These are phyloP conservation scores for Drosophila baimaii DNA, from an alignment of 1,140 invertebrate genomes.

Conservation along the genomic window DNA sequence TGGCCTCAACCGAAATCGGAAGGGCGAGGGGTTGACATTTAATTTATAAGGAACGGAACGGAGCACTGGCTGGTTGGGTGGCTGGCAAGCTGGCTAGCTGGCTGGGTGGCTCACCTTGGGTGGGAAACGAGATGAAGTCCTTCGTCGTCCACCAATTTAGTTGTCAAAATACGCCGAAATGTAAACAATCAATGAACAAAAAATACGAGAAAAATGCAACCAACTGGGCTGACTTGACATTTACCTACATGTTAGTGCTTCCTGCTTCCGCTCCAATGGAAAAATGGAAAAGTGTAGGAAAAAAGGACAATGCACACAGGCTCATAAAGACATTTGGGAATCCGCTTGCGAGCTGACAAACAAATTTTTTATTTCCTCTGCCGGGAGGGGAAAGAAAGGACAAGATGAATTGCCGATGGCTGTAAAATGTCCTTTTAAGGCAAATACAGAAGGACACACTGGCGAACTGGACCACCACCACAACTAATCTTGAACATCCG, in stretches of 20 bases:
- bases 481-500: constrained; percentile 75
- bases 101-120: constrained; percentile 46
- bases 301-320: constrained; percentile 50
- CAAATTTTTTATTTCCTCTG: constrained; percentile 71
- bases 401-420: constrained; percentile 78
- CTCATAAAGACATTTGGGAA: constrained; percentile 67
- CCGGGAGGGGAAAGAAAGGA: constrained; percentile 38
- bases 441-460: constrained; percentile 55
- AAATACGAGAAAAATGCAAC: constrained; percentile 39
- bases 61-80: constrained; percentile 32
- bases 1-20: constrained; percentile 69
- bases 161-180: constrained; percentile 78
- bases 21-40: constrained; percentile 62
- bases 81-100: constrained; percentile 3
- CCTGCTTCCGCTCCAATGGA: constrained; percentile 66
- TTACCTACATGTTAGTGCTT: constrained; percentile 72
- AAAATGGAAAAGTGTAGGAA: constrained; percentile 16
- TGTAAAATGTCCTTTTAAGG: constrained; percentile 78
- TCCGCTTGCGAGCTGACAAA: constrained; percentile 64
- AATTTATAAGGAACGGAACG: constrained; percentile 65
- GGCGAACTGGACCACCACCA: constrained; percentile 68
- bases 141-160: constrained; percentile 66
- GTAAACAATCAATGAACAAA: constrained; percentile 74
- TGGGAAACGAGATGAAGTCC: constrained; percentile 34
- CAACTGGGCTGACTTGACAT: constrained; percentile 70